Percentiles rank a stretch among this genome's conserved stretches.
Conservation (phyloP, 2,113 vertebrate genomes). For the Scartelaos histophorus region DNA sequence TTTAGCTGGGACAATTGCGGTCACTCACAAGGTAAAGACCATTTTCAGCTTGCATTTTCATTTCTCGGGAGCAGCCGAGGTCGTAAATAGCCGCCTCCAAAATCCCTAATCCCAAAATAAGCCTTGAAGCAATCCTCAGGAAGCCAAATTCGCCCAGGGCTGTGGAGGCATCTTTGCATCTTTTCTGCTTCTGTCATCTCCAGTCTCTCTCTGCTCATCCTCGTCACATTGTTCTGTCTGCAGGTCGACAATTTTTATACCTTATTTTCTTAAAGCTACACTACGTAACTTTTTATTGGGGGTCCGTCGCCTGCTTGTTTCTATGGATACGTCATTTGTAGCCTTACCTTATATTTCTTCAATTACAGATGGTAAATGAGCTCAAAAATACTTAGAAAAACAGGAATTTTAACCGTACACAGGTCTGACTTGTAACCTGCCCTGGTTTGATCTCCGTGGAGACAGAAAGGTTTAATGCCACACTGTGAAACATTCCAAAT, state of each 20-base stretch:
- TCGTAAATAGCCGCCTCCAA: conserved; percentile 14
- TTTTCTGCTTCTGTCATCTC: conserved; percentile 24
- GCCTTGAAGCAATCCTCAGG: conserved; percentile 6
- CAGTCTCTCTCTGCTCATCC: not conserved
- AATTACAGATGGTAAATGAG: too few species aligned
- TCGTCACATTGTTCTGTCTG: conserved; percentile 20
- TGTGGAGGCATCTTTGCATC: conserved; percentile 12
- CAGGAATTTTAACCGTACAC: too few species aligned
- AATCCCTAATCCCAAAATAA: conserved; percentile 24
- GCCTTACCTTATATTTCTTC: too few species aligned
- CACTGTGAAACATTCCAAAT: too few species aligned
- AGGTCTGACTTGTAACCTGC: too few species aligned
- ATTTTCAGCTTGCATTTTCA: conserved; percentile 1
- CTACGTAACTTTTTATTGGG: conserved; percentile 67
- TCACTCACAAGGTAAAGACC: not conserved
- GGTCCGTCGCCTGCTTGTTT: too few species aligned
- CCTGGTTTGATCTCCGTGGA: too few species aligned
- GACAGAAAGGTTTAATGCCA: too few species aligned
- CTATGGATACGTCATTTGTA: too few species aligned
- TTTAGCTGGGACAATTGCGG: not conserved
- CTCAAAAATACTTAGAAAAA: too few species aligned
- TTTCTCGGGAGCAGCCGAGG: conserved; percentile 8
- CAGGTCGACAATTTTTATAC: too few species aligned
- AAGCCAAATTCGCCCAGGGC: conserved; percentile 16
- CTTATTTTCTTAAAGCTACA: too few species aligned